Percentiles rank a stretch among this genome's conserved stretches.
These are phyloP conservation scores for Pantelozetes paolii DNA, from an alignment of 2,888 invertebrate species.

Conservation along the genomic window DNA sequence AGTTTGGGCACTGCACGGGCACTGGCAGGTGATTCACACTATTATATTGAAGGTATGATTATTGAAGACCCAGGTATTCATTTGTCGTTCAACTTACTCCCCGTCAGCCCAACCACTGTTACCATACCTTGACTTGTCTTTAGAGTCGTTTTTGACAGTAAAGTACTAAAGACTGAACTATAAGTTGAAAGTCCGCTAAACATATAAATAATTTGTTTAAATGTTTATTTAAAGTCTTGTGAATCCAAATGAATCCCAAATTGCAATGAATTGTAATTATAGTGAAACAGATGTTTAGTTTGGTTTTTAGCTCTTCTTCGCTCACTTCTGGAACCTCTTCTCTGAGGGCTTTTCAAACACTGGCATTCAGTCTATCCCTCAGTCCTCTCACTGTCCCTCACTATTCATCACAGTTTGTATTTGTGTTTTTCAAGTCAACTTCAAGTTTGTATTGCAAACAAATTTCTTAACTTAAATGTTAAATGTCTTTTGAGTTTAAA, in stretches of 20 bases:
- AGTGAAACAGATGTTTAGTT: conserved; percentile 32
- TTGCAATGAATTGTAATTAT: conserved; percentile 37
- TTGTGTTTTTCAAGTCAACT: neutral
- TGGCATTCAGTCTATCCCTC: neutral
- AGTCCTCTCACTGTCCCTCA: conserved; percentile 3
- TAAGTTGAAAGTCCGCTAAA: conserved; percentile 24
- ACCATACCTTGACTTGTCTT: conserved; percentile 5
- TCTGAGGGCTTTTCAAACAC: conserved; percentile 12
- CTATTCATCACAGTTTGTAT: neutral
- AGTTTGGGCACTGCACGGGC: neutral
- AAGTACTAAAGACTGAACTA: neutral
- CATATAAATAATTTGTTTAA: conserved; percentile 4
- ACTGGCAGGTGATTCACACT: conserved; percentile 35
- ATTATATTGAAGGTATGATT: conserved; percentile 5
- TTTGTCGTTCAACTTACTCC: conserved; percentile 1
- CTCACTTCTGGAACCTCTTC: neutral
- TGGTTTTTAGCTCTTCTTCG: conserved; percentile 1
- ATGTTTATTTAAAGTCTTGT: conserved; percentile 32
- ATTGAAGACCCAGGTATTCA: conserved; percentile 21
- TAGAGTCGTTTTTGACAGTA: neutral
- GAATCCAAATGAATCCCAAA: conserved; percentile 16
- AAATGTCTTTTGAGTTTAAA: conserved; percentile 23
- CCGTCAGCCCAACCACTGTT: neutral
- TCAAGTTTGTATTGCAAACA: conserved; percentile 24
- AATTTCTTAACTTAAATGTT: conserved; percentile 18